These are phyloP conservation scores for Caenorhabditis sulstoni DNA, from an alignment of 2,888 invertebrate genomes.

Conservation along the genomic window DNA sequence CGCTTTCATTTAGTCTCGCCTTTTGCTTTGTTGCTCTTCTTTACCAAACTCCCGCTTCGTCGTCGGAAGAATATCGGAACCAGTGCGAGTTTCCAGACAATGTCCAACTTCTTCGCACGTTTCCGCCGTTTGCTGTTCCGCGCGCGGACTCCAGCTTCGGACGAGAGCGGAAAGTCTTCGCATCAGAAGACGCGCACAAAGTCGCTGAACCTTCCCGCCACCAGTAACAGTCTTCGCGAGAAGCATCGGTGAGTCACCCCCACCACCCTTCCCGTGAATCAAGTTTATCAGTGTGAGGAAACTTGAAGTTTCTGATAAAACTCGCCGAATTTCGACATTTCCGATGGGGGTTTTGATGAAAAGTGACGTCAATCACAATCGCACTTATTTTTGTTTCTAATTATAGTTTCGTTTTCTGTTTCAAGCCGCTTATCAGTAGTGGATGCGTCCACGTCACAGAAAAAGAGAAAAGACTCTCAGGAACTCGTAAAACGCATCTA, in stretches of 20 bases:
- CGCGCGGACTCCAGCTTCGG: constrained; percentile 20
- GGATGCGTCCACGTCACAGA: too few species aligned
- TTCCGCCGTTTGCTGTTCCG: constrained; percentile 53
- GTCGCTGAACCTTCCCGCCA: constrained; percentile 34
- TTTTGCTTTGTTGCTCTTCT: constrained; percentile 16
- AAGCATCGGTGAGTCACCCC: constrained; percentile 29
- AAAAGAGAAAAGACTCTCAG: too few species aligned
- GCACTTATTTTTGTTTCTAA: too few species aligned
- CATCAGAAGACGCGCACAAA: constrained; percentile 14
- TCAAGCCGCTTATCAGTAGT: too few species aligned
- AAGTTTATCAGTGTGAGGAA: constrained; percentile 11
- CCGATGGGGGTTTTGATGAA: too few species aligned
- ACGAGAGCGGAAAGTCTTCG: constrained; percentile 38
- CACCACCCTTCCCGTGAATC: too few species aligned
- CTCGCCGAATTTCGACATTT: neutral
- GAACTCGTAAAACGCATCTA: too few species aligned
- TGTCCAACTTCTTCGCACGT: constrained; percentile 41
- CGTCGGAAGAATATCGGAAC: too few species aligned
- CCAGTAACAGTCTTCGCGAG: constrained; percentile 31
- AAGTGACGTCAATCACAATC: too few species aligned
- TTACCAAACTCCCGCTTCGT: neutral
- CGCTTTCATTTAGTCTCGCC: neutral
- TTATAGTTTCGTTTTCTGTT: too few species aligned
- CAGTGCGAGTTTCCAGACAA: too few species aligned
- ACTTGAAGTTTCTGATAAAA: constrained; percentile 1